Conservation (phyloP, 2,888 invertebrate genomes). For the Nezara viridula region DNA sequence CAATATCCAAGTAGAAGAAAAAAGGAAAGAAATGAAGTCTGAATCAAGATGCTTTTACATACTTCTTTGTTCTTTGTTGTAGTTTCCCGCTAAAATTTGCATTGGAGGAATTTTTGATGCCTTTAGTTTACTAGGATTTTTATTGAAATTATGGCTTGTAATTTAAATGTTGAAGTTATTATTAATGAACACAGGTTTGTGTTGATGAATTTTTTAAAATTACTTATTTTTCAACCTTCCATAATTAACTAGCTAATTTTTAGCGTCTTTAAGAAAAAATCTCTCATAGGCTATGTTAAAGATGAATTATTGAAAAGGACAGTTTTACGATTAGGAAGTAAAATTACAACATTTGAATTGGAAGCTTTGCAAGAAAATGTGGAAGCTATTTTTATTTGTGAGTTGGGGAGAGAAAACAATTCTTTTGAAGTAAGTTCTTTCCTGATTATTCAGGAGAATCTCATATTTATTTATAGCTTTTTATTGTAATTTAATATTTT, state of each 20-base stretch:
- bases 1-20: too few species aligned
- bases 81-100: slow-evolving; percentile 50
- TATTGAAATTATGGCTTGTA: not conserved
- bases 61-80: not conserved
- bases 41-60: not conserved
- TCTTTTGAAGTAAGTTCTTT: slow-evolving; percentile 9
- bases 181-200: slow-evolving; percentile 52
- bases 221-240: not conserved
- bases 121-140: not conserved
- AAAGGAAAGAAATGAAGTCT: too few species aligned
- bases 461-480: too few species aligned
- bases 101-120: not conserved
- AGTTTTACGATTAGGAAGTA: slow-evolving; percentile 59
- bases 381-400: slow-evolving; percentile 68
- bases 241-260: not conserved
- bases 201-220: not conserved
- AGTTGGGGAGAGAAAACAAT: slow-evolving; percentile 65
- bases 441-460: not conserved
- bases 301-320: slow-evolving; percentile 59
- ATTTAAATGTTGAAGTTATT: slow-evolving; percentile 53
- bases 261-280: slow-evolving; percentile 60
- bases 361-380: slow-evolving; percentile 67
- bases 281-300: slow-evolving; percentile 61
- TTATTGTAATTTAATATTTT: slow-evolving; percentile 1
- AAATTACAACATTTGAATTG: slow-evolving; percentile 64